Evolutionary conservation across 2,888 invertebrate genomes (phyloP).

Genomic region (Ophion ellenae): DNA sequence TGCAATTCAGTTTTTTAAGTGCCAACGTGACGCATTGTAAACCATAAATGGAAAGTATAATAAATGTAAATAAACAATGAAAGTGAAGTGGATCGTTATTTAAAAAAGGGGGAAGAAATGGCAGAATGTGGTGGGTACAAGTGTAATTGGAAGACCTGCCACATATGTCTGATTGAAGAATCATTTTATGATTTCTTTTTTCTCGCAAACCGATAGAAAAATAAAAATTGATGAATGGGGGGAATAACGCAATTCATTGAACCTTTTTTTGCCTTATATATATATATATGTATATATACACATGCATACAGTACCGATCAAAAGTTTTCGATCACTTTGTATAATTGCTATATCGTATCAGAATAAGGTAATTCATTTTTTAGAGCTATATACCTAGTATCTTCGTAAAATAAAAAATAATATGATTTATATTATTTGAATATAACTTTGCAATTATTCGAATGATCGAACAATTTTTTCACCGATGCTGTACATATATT

Average conservation of each 20-base stretch:
- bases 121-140: not conserved
- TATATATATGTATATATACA: too few relatives aligned
- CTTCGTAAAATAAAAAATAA: too few relatives aligned
- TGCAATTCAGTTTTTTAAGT: not conserved
- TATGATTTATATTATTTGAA: too few relatives aligned
- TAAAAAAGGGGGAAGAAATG: not conserved
- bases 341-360: too few relatives aligned
- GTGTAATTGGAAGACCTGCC: not conserved
- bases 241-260: slow-evolving; percentile 6
- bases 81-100: not conserved
- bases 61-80: too few relatives aligned
- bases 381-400: too few relatives aligned
- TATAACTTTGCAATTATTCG: too few relatives aligned
- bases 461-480: too few relatives aligned
- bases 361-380: too few relatives aligned
- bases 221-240: not conserved
- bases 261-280: not conserved
- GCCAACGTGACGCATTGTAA: not conserved
- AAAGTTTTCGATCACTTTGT: too few relatives aligned
- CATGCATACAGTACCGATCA: too few relatives aligned
- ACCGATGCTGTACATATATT: too few relatives aligned
- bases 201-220: not conserved
- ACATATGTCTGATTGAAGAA: not conserved
- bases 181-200: not conserved
- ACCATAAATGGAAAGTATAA: not conserved